phyloP scores from a whole-genome alignment of 2,113 vertebrate genomes.

The Scartelaos histophorus region DNA sequence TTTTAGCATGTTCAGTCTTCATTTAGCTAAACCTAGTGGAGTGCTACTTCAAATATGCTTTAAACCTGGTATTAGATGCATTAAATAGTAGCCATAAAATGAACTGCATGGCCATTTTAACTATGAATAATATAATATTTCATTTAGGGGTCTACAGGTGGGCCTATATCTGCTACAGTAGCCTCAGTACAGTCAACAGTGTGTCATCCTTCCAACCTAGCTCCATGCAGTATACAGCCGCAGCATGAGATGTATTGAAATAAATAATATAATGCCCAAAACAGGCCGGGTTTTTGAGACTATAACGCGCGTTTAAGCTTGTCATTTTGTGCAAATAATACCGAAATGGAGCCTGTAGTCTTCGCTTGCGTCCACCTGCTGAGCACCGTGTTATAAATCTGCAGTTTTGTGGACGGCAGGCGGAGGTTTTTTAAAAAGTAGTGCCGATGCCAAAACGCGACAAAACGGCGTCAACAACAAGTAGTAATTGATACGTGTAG shows the following conservation, averaged over 20 bases:
- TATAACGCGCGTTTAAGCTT: background rate
- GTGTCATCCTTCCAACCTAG: slow-evolving; percentile 5
- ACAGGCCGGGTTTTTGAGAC: background rate
- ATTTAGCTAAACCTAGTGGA: too few species aligned
- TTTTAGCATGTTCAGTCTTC: too few species aligned
- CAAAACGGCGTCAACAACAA: slow-evolving; percentile 62
- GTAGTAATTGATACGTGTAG: slow-evolving; percentile 48
- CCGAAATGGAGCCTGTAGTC: slow-evolving; percentile 1
- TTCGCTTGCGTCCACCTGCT: slow-evolving; percentile 8
- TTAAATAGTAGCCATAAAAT: too few species aligned
- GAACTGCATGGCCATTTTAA: background rate
- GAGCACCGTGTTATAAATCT: slow-evolving; percentile 31
- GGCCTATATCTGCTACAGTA: slow-evolving; percentile 17
- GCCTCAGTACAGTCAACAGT: slow-evolving; percentile 3
- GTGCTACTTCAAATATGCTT: too few species aligned
- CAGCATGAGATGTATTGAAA: slow-evolving; percentile 16
- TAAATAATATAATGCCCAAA: slow-evolving; percentile 28
- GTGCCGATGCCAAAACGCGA: slow-evolving; percentile 46
- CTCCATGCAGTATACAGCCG: background rate
- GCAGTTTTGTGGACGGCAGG: slow-evolving; percentile 33
- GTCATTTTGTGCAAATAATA: background rate
- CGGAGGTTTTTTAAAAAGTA: slow-evolving; percentile 28
- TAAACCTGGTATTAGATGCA: too few species aligned
- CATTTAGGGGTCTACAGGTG: slow-evolving; percentile 57
- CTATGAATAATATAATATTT: background rate